A percentile compares a stretch with the other conserved stretches of the same genome.
These are phyloP conservation scores for Chaenogobius annularis DNA, from an alignment of 2,113 vertebrate species.

Conservation along the genomic window DNA sequence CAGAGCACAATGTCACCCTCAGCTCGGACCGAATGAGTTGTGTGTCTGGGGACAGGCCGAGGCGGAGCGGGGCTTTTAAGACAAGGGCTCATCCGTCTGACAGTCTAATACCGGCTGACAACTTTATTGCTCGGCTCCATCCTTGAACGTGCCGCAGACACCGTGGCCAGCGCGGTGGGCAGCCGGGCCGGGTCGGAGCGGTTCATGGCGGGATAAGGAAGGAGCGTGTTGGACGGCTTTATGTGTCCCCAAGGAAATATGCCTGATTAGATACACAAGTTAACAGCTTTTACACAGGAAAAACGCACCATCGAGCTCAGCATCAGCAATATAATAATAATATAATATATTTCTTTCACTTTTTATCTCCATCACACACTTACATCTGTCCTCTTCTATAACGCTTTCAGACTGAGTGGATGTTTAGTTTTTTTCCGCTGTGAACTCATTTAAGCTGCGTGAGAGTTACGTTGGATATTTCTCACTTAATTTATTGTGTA, in stretches of 20 bases:
- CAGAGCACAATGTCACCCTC: slow-evolving; percentile 52
- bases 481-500: too few species aligned
- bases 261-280: background rate
- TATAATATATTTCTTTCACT: background rate
- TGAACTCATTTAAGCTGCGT: too few species aligned
- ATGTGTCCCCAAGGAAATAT: background rate
- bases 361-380: too few species aligned
- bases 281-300: background rate
- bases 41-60: slow-evolving; percentile 44
- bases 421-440: too few species aligned
- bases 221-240: slow-evolving; percentile 13
- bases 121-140: slow-evolving; percentile 67
- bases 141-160: slow-evolving; percentile 64
- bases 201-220: slow-evolving; percentile 37
- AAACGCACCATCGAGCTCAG: too few species aligned
- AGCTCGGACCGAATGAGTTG: slow-evolving; percentile 52
- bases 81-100: slow-evolving; percentile 59
- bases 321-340: background rate
- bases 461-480: too few species aligned
- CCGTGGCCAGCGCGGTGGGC: slow-evolving; percentile 40
- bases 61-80: slow-evolving; percentile 50
- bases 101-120: slow-evolving; percentile 65
- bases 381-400: too few species aligned
- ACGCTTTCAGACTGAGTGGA: too few species aligned
- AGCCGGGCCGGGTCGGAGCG: slow-evolving; percentile 32